Base-by-base conservation (phyloP, 2,797 vertebrate genomes). In the Sorex maritimensis region DNA sequence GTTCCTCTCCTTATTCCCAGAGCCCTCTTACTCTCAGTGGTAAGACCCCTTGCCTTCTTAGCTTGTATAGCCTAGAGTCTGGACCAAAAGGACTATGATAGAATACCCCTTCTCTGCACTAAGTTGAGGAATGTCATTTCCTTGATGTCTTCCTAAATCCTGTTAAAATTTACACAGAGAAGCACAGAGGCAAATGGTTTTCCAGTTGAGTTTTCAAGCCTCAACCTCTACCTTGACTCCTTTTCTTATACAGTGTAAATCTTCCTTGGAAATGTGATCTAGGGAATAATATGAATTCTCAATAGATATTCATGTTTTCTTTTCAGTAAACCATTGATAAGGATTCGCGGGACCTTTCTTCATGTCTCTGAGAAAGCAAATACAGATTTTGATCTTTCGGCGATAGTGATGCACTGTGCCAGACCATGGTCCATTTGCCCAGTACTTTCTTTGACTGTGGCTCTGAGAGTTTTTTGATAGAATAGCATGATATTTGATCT, bases 371-470 rank as follows among this genome's bases (percentile, higher is more conserved):
- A 84, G 38, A 72, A 87, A 34, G 61, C 72, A 77, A 34, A 28
- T 34, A 11, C 23, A 34, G 44, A 74, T 85, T 94, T 90, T 82
- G 75, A 61, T 79, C 44, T 73, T 75, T 58, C 19, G 94, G 55
- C 46, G 13, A 61, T 73, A 11, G 10, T 19, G 5, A 44, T 49
- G 26, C 15, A 14, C 41, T 28, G 15, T 3, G 4, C 55, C 41
- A 52, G 72, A 86, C n/a, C 73, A 69, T 49, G 21, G 44, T 34
- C n/a, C 1, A 17, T 9, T 69, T 71, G 68, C 55, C 17, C 5
- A 0, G 6, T 21, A 23, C 30, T 58, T 6, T 87, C 19, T 91
- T 52, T 86, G 68, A 77, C 15, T 67, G 28, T 68, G 49, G 77
- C 77, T n/a, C 7, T 80, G 26, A 89, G 19, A 19, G 6, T 69